Percentiles rank a stretch among this genome's conserved stretches.
These are phyloP conservation scores for Pyrrhosoma nymphula DNA, from an alignment of 2,888 invertebrate species.

Conservation along the genomic window DNA sequence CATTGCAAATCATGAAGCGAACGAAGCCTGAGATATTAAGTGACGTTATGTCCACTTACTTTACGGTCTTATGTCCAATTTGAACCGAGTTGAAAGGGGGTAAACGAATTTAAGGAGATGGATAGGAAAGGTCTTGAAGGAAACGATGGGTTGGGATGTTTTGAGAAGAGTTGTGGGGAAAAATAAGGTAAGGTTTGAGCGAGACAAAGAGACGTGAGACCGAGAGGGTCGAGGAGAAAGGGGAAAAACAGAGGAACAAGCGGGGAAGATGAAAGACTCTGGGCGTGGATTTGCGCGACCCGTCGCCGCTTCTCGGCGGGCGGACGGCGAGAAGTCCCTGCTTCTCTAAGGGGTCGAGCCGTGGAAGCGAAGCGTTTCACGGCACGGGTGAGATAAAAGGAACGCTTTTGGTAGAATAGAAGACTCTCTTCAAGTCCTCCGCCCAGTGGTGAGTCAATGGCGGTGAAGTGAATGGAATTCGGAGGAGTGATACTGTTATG, in stretches of 20 bases:
- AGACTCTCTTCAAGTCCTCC: neutral
- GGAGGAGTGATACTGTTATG: neutral
- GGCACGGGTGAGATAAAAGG: neutral
- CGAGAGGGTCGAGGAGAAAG: neutral
- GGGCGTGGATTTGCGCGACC: constrained; percentile 49
- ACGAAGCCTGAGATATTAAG: too few relatives aligned
- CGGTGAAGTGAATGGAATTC: neutral
- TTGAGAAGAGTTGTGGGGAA: too few relatives aligned
- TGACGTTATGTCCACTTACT: too few relatives aligned
- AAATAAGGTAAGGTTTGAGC: too few relatives aligned
- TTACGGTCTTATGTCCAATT: too few relatives aligned
- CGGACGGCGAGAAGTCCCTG: neutral
- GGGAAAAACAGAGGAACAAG: neutral
- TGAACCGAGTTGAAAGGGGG: neutral
- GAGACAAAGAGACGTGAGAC: neutral
- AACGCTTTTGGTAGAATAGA: neutral
- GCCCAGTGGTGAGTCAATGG: neutral
- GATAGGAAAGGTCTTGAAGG: neutral
- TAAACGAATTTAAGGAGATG: constrained; percentile 5
- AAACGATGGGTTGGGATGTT: too few relatives aligned
- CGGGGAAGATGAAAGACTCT: constrained; percentile 41
- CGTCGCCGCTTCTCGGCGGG: neutral
- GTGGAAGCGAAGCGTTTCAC: constrained; percentile 2
- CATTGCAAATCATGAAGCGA: too few relatives aligned
- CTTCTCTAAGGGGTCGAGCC: neutral